Conservation (phyloP, 2,888 invertebrate species). For the Plebejus melissa region DNA sequence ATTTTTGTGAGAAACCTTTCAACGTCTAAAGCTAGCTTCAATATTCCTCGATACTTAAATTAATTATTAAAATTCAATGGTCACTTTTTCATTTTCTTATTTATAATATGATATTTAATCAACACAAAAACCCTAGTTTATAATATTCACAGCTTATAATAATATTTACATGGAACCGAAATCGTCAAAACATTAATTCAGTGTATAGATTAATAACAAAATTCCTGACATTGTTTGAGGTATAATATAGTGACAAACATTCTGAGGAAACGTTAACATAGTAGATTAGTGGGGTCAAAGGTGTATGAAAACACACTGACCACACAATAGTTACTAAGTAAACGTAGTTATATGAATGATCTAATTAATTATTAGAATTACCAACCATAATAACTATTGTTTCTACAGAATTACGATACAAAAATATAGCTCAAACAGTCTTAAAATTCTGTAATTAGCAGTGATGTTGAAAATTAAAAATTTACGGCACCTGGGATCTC, state of each 20-base stretch:
- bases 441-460: too few species aligned
- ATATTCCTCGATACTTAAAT: too few species aligned
- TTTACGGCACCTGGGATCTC: too few species aligned
- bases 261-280: constrained; percentile 9
- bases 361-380: not conserved
- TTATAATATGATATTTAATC: too few species aligned
- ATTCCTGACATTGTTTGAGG: constrained; percentile 16
- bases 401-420: too few species aligned
- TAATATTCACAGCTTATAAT: not conserved
- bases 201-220: constrained; percentile 5
- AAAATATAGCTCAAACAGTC: too few species aligned
- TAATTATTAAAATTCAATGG: not conserved
- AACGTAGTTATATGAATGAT: not conserved
- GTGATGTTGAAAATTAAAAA: too few species aligned
- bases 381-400: too few species aligned
- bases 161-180: not conserved
- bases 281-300: not conserved
- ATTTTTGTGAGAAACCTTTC: too few species aligned
- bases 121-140: not conserved
- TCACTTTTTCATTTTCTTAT: not conserved
- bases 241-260: constrained; percentile 10
- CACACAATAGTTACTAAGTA: not conserved
- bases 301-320: not conserved
- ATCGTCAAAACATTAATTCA: not conserved
- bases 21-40: too few species aligned